Percentiles rank a stretch among this genome's conserved stretches.
These are phyloP conservation scores for Pelobates fuscus DNA, from an alignment of 2,113 vertebrate genomes.

Conservation along the genomic window DNA sequence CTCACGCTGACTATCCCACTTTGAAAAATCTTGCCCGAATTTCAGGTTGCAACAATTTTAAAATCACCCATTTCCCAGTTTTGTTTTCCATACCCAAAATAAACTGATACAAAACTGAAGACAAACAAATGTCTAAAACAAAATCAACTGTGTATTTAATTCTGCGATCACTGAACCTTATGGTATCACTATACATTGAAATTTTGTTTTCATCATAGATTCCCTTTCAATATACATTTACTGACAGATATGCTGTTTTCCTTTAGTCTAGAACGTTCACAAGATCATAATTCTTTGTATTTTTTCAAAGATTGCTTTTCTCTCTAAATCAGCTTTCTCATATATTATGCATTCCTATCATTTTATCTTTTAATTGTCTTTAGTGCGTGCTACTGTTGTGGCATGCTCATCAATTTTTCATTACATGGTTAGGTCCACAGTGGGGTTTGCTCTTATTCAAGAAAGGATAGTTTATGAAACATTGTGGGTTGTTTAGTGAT, in stretches of 20 bases:
- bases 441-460: constrained; percentile 11
- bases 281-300: neutral
- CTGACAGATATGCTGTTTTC: neutral
- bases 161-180: neutral
- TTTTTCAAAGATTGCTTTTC: constrained; percentile 21
- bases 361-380: constrained; percentile 40
- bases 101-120: no score
- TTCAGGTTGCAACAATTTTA: no score
- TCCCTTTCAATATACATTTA: neutral
- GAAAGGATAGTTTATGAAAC: constrained; percentile 2
- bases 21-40: no score
- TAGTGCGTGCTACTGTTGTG: neutral
- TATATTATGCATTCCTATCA: constrained; percentile 19
- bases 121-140: no score
- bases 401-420: constrained; percentile 22
- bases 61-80: no score
- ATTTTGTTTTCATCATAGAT: neutral
- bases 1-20: no score
- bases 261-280: neutral
- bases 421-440: constrained; percentile 12
- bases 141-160: neutral
- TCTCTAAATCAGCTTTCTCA: constrained; percentile 10
- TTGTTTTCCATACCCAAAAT: no score
- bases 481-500: constrained; percentile 16
- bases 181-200: neutral